These are phyloP conservation scores for Pandemis corylana DNA, from an alignment of 2,888 invertebrate species.

Conservation along the genomic window DNA sequence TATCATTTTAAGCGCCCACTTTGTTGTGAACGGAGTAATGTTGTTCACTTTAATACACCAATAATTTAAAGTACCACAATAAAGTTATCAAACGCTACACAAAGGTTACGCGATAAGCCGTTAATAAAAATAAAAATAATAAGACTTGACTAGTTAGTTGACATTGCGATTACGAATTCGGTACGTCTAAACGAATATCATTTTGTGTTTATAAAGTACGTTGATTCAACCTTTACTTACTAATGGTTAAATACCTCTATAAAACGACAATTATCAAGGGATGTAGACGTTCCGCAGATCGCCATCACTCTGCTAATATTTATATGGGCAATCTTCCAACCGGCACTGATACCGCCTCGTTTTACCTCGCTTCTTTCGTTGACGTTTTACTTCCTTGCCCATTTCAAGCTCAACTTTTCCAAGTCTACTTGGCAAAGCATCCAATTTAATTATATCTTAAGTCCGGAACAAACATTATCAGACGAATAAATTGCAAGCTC, in stretches of 20 bases:
- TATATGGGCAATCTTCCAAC: slow-evolving; percentile 39
- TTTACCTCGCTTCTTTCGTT: background rate
- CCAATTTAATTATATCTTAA: slow-evolving; percentile 29
- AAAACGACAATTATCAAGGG: background rate
- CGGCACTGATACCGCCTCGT: slow-evolving; percentile 18
- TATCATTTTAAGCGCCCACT: background rate
- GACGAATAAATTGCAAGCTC: slow-evolving; percentile 48
- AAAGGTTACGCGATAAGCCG: no score
- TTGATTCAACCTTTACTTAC: background rate
- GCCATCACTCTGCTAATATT: slow-evolving; percentile 23
- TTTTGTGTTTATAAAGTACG: no score
- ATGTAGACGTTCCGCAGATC: background rate
- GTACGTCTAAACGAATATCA: no score
- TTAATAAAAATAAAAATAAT: background rate
- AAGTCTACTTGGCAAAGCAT: background rate
- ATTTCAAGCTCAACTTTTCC: slow-evolving; percentile 1
- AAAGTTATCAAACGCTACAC: background rate
- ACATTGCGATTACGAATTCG: background rate
- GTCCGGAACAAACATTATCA: slow-evolving; percentile 44
- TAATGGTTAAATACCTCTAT: background rate
- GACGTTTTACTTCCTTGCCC: slow-evolving; percentile 11
- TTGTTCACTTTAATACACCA: background rate
- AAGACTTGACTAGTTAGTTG: no score
- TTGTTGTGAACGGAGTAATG: background rate
- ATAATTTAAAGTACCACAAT: background rate